A percentile compares a stretch with the other conserved stretches of the same genome.
These are phyloP conservation scores for Ischnus inquisitorius DNA, from an alignment of 2,888 invertebrate species.

Conservation along the genomic window DNA sequence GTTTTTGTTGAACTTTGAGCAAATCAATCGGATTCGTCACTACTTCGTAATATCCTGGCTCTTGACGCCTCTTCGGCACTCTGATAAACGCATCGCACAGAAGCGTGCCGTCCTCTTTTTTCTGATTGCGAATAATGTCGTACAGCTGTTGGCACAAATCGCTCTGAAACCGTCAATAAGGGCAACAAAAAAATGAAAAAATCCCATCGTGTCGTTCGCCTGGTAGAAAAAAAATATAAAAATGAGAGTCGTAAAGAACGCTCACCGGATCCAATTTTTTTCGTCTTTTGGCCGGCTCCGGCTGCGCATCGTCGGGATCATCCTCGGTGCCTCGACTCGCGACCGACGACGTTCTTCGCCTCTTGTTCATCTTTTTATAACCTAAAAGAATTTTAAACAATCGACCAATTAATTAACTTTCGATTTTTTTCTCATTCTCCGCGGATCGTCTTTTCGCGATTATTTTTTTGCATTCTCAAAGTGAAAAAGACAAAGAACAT, in stretches of 20 bases:
- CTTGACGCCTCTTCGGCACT: conserved; percentile 96
- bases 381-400: conserved; percentile 64
- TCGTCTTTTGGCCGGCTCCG: conserved; percentile 87
- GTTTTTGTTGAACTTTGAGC: conserved; percentile 97
- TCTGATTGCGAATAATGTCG: conserved; percentile 95
- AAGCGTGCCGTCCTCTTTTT: conserved; percentile 96
- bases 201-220: neutral
- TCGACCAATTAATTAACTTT: conserved; percentile 1
- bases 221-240: conserved; percentile 30
- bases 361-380: conserved; percentile 89
- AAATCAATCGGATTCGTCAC: conserved; percentile 98
- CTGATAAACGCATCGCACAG: conserved; percentile 98
- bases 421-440: neutral
- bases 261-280: conserved; percentile 92
- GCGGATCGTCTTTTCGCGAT: neutral
- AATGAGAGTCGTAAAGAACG: conserved; percentile 57
- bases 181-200: neutral
- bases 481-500: neutral
- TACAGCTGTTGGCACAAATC: conserved; percentile 97
- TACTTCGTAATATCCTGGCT: conserved; percentile 96
- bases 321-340: conserved; percentile 91
- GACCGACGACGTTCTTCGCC: conserved; percentile 93
- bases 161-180: conserved; percentile 86
- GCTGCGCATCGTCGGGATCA: conserved; percentile 90
- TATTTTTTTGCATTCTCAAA: neutral